Conservation (phyloP, 2,888 invertebrate species). For the Serripes groenlandicus region DNA sequence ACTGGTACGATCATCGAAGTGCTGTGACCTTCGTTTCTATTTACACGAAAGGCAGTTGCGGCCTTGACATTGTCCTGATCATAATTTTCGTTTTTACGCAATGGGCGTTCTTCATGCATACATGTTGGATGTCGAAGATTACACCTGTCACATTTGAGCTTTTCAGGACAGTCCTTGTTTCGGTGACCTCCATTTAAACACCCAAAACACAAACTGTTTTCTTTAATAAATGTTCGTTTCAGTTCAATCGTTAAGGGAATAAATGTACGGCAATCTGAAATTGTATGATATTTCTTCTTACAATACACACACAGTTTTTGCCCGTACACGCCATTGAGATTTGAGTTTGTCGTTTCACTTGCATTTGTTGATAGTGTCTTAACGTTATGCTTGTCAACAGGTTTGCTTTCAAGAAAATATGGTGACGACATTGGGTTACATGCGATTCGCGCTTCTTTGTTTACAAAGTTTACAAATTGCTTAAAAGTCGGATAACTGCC, state of each 20-base stretch:
- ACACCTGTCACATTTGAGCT: conserved; percentile 55
- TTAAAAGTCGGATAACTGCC: conserved; percentile 3
- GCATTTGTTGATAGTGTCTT: too few relatives aligned
- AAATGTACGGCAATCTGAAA: background rate
- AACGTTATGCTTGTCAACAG: too few relatives aligned
- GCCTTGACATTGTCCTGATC: conserved; percentile 28
- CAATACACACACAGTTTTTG: background rate
- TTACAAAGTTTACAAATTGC: conserved; percentile 46
- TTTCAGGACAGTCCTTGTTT: conserved; percentile 54
- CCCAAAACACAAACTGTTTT: conserved; percentile 36
- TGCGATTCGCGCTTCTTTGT: conserved; percentile 10
- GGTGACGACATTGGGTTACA: conserved; percentile 7
- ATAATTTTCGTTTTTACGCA: background rate
- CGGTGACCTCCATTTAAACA: conserved; percentile 65
- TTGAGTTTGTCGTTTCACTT: background rate
- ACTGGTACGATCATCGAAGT: too few relatives aligned
- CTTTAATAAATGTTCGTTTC: background rate
- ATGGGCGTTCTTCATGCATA: conserved; percentile 58
- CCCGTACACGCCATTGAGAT: background rate
- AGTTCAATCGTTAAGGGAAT: background rate
- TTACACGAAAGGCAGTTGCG: conserved; percentile 55
- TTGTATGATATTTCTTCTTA: background rate
- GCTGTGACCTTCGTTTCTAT: too few relatives aligned
- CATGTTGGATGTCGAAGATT: conserved; percentile 61
- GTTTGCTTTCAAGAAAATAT: background rate